These are phyloP conservation scores for Lasius fuliginosus DNA, from an alignment of 2,888 invertebrate genomes.

Conservation along the genomic window DNA sequence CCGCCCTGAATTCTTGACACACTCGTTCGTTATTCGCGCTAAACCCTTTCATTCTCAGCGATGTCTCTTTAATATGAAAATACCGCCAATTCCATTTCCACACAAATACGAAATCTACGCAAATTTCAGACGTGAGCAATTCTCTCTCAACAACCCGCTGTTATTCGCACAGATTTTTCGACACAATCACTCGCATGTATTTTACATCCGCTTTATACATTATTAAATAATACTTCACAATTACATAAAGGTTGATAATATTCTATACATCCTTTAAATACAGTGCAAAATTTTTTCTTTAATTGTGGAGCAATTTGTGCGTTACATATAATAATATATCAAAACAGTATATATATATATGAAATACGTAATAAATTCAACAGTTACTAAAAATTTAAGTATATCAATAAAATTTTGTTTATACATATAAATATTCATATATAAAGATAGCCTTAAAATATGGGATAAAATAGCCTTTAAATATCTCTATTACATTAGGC, in stretches of 20 bases:
- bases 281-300: background rate
- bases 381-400: too few species aligned
- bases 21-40: conserved; percentile 48
- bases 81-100: conserved; percentile 24
- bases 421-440: too few species aligned
- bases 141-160: background rate
- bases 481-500: too few species aligned
- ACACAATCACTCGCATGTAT: background rate
- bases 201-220: background rate
- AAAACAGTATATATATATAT: too few species aligned
- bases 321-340: too few species aligned
- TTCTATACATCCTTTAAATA: background rate
- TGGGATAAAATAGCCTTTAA: too few species aligned
- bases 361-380: too few species aligned
- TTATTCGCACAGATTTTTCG: background rate
- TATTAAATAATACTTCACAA: background rate
- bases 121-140: background rate
- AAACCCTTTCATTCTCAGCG: conserved; percentile 19
- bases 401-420: too few species aligned
- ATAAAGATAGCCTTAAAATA: too few species aligned
- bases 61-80: conserved; percentile 20
- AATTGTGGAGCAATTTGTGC: background rate
- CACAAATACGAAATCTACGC: background rate
- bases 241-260: background rate
- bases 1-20: conserved; percentile 67